Evolutionary conservation across 53 echinoderm and acorn worm species (phyloP), one percentile per base, ranked within the genome.

Genomic region (Holothuria leucospilota): DNA sequence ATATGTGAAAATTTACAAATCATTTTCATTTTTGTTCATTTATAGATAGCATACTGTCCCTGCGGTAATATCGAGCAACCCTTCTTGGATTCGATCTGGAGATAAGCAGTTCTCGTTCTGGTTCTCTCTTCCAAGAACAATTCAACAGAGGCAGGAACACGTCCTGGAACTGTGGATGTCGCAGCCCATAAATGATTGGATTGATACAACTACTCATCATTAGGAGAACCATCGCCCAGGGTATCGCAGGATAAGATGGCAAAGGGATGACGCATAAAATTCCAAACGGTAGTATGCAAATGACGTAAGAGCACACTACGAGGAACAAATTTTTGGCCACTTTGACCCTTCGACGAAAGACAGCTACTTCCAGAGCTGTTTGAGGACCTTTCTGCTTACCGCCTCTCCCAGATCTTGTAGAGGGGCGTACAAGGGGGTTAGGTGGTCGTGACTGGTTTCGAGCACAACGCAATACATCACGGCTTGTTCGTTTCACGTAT

Each of bases 271-370:
- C 68, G 49, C 66, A 21, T 41, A 51, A 59, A 15, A 84, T 14
- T 20, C 60, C 68, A 66, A 81, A 86, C 23, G 90, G 90, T 27
- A 86, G 73, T 40, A 90, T 82, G 42, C 90, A 90, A 52, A 77
- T 38, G 61, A 84, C 51, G 81, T 71, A 90, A 9, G 71, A 77
- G 29, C 90, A 90, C 40, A 86, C 66, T 26, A 86, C 90, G 38
- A 75, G 58, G 52, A 90, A 73, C 38, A 90, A 72, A 63, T 86
- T 90, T 62, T 90, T 86, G 74, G 90, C 80, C 30, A 80, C 80
- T 61, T 27, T 80, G 29, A 80, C 61, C 29, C 59, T 58, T 15
- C 80, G 56, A n/a, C 80, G 80, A 38, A 80, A 80, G 0, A 80
- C 53, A 11, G 61, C 30, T 61, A 80, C 38, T 38, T 80, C 80